Percentiles rank a stretch among this genome's conserved stretches.
phyloP scores from a whole-genome alignment of 2,113 vertebrate species.

The Circaetus cinerascens region DNA sequence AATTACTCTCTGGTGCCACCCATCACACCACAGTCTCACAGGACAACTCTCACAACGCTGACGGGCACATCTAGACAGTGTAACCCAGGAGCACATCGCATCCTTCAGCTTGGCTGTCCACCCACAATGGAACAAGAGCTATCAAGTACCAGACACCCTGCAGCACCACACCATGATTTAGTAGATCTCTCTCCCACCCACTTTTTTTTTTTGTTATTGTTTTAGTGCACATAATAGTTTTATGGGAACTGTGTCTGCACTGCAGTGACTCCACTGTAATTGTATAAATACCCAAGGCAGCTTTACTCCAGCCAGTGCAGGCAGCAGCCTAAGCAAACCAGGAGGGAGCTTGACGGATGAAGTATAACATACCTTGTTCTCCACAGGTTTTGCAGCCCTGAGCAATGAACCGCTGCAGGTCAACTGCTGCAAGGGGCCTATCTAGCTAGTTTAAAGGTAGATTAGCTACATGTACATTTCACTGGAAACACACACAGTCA shows the following conservation, averaged over 20 bases:
- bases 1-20: background rate
- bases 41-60: background rate
- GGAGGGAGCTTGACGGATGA: background rate
- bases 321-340: background rate
- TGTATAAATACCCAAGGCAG: background rate
- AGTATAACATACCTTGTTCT: background rate
- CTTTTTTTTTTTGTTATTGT: background rate
- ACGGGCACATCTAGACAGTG: fast-evolving
- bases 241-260: background rate
- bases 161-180: background rate
- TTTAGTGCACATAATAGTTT: background rate
- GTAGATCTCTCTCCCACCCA: no score
- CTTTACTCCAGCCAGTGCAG: background rate
- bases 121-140: background rate
- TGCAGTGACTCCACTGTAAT: background rate
- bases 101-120: background rate
- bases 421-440: background rate
- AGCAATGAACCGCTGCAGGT: background rate
- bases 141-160: background rate
- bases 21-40: background rate
- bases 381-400: background rate
- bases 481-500: background rate
- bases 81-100: background rate
- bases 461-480: background rate
- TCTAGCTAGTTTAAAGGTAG: background rate